Evolutionary conservation across 2,888 invertebrate genomes (phyloP), one percentile per base, ranked within the genome.

Genomic region (Archaeoteleia sp.): DNA sequence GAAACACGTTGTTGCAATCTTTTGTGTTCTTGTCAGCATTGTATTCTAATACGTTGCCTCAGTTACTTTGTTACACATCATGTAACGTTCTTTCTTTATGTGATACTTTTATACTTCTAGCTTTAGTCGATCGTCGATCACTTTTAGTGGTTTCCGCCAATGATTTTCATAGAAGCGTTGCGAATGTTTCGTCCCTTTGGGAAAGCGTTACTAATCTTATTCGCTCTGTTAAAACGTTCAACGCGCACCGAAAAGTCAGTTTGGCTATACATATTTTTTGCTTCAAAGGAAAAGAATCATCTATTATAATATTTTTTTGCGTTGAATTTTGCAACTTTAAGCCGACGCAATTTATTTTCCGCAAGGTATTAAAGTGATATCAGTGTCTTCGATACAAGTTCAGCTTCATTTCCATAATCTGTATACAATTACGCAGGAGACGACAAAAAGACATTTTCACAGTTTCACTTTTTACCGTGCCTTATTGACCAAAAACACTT

Each of bases 361-460:
- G 54, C 48, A 54, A 74, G 78, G 74, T 73, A 83, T 82, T 78
- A 82, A 83, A 82, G 71, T 57, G 75, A 78, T 78, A 81, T 83
- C 80, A 81, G 74, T 75, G 69, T 74, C 71, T 74, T 72, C 55
- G 62, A 54, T 60, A 55, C 53, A 69, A 32, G 69, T 49, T 63
- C 49, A 27, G 55, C 15, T 34, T 66, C 73, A 83, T 84, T 78
- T 82, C 70, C 83, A 83, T 84, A 84, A 84, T 82, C 79, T 77
- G 67, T 74, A 79, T 80, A 82, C 73, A 76, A 84, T 84, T 75
- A 76, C 75, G 66, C 67, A 23, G 32, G n/a, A 46, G 27, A 30
- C 8, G 17, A 23, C 25, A 48, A 37, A 48, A 46, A 45, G 13
- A 13, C 10, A 2, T 20, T 25, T 2, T 1, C 23, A 9, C 10